Evolutionary conservation across 2,797 vertebrate genomes (phyloP).

Genomic region (Halcyon chelicuti): DNA sequence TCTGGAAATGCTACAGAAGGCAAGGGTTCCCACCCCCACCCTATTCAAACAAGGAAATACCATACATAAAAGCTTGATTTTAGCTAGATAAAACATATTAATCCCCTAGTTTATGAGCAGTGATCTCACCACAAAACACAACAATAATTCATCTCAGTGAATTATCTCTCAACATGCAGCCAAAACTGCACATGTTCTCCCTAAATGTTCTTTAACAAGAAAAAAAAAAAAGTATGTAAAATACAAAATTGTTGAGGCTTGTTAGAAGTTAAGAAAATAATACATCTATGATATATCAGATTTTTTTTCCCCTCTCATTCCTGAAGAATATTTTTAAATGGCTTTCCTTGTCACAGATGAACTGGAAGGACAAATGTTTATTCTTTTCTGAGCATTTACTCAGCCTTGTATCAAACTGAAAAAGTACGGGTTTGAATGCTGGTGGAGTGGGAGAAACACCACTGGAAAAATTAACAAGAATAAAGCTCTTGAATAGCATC

Average conservation of each 20-base stretch:
- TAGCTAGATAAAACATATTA: conserved; percentile 38
- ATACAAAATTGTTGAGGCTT: not conserved
- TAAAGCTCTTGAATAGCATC: not conserved
- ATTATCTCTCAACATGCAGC: conserved; percentile 5
- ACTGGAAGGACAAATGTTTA: not conserved
- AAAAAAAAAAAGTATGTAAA: not conserved
- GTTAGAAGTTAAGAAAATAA: not conserved
- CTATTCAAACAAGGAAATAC: conserved; percentile 36
- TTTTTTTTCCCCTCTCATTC: not conserved
- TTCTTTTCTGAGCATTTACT: not conserved
- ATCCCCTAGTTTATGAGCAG: conserved; percentile 5
- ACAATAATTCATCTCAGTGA: conserved; percentile 18
- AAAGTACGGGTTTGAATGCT: not conserved
- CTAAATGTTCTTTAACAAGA: not conserved
- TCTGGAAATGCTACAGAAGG: conserved; percentile 13
- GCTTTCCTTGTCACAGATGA: not conserved
- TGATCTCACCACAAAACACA: conserved; percentile 37
- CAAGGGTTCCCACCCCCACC: not conserved
- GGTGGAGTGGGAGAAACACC: not conserved
- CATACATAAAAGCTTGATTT: conserved; percentile 52
- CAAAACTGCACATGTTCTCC: conserved; percentile 9
- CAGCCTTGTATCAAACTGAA: not conserved
- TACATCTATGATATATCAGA: not conserved
- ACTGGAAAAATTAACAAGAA: not conserved
- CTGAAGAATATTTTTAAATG: not conserved